Conservation (phyloP, 1,140 invertebrate genomes). For the Homarus americanus region DNA sequence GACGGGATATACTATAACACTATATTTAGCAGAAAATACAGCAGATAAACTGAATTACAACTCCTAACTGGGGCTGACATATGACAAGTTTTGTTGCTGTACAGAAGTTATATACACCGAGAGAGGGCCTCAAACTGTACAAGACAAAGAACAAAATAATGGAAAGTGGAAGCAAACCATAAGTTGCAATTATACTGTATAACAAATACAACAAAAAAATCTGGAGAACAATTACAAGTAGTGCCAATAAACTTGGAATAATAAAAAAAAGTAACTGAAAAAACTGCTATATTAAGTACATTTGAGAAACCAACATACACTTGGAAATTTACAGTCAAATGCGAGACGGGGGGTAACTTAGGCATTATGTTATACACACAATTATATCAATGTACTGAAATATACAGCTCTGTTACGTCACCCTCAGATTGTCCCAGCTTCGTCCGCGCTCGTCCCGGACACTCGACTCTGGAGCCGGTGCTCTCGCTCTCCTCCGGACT, state of each 20-base stretch:
- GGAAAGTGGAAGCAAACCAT: constrained; percentile 29
- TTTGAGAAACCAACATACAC: constrained; percentile 50
- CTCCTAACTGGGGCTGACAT: constrained; percentile 43
- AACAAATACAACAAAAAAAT: constrained; percentile 21
- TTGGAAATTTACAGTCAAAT: constrained; percentile 46
- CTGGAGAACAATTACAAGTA: constrained; percentile 9
- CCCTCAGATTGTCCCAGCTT: constrained; percentile 18
- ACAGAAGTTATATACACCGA: constrained; percentile 61
- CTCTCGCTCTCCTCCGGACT: constrained; percentile 11
- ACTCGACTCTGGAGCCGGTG: constrained; percentile 20
- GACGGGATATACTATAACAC: constrained; percentile 65
- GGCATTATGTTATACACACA: constrained; percentile 64
- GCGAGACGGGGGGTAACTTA: constrained; percentile 40
- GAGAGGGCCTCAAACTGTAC: background rate
- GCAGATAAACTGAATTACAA: constrained; percentile 61
- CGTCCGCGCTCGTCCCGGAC: background rate
- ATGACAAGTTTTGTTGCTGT: constrained; percentile 38
- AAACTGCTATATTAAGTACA: constrained; percentile 37
- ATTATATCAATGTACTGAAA: constrained; percentile 52
- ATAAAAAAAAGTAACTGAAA: constrained; percentile 53
- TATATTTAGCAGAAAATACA: constrained; percentile 69
- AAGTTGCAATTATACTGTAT: constrained; percentile 9
- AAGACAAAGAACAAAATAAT: constrained; percentile 24
- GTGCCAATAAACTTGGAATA: constrained; percentile 33
- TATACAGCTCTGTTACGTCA: constrained; percentile 55